Evolutionary conservation across 37 sponge, comb jelly and placozoan genomes (phyloP).

Genomic region (Spongia lamella): DNA sequence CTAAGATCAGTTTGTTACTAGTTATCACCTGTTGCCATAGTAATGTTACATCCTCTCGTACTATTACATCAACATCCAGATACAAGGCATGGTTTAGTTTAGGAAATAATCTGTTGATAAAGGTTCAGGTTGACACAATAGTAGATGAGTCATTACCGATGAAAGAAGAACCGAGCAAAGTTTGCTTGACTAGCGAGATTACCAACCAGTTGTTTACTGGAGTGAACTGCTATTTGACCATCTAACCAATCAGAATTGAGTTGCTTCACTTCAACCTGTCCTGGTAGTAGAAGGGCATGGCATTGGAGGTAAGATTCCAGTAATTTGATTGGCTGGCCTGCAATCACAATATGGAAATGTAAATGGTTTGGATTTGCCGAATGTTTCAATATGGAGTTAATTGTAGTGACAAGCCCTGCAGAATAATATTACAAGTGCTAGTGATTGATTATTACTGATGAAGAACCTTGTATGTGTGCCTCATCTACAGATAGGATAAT

Average conservation of each 20-base stretch:
- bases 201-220: conserved; percentile 30
- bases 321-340: conserved; percentile 4
- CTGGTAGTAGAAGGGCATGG: neutral
- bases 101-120: conserved; percentile 20
- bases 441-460: too few species aligned
- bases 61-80: conserved; percentile 46
- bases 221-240: conserved; percentile 16
- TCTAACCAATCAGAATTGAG: conserved; percentile 19
- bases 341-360: conserved; percentile 40
- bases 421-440: too few species aligned
- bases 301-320: conserved; percentile 43
- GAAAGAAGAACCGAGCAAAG: conserved; percentile 58
- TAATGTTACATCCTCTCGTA: conserved; percentile 34
- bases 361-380: conserved; percentile 13
- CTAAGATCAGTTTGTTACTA: conserved; percentile 20
- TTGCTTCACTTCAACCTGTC: conserved; percentile 27
- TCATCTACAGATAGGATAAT: conserved; percentile 54
- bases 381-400: conserved; percentile 43
- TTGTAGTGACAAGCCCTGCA: conserved; percentile 24
- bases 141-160: neutral
- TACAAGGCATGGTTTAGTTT: conserved; percentile 33
- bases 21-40: conserved; percentile 21
- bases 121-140: neutral
- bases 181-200: conserved; percentile 72
- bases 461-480: conserved; percentile 30